These are phyloP conservation scores for Amniataba percoides DNA, from an alignment of 2,797 vertebrate species.

Conservation along the genomic window DNA sequence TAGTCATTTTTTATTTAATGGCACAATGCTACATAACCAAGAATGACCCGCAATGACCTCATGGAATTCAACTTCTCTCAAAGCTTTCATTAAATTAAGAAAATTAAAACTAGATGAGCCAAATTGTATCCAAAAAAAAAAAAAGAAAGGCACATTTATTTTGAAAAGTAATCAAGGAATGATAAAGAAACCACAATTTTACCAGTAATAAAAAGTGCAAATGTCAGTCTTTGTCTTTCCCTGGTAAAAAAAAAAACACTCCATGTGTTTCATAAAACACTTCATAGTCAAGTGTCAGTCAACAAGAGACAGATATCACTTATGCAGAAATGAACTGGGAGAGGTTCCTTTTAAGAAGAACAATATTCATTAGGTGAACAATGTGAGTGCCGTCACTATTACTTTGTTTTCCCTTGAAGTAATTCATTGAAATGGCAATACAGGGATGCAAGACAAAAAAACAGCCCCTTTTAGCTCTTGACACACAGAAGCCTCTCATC, in stretches of 20 bases:
- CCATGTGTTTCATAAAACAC: not conserved
- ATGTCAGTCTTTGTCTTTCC: slow-evolving; percentile 8
- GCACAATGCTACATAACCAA: not conserved
- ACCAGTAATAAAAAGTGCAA: not conserved
- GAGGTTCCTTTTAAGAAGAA: slow-evolving; percentile 27
- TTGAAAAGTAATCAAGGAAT: slow-evolving; percentile 13
- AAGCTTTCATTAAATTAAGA: not conserved
- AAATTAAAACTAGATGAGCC: not conserved
- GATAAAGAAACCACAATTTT: slow-evolving; percentile 16
- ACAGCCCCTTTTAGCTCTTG: slow-evolving; percentile 63
- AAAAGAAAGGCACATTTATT: not conserved
- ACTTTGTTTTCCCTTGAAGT: slow-evolving; percentile 73
- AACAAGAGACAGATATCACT: slow-evolving; percentile 19
- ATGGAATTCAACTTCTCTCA: not conserved
- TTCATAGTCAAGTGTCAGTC: slow-evolving; percentile 23
- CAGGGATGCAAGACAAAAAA: slow-evolving; percentile 74
- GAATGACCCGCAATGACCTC: not conserved
- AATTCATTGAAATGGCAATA: slow-evolving; percentile 72
- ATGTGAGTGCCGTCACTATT: slow-evolving; percentile 59
- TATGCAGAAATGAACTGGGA: slow-evolving; percentile 21
- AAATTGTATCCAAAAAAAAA: not conserved
- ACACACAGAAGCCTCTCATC: slow-evolving; percentile 77
- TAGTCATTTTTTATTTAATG: not conserved
- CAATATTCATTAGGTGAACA: slow-evolving; percentile 48
- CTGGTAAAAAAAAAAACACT: not conserved